Percentiles rank a stretch among this genome's conserved stretches.
Evolutionary conservation across 64 coral and sea anemone species (phyloP).

Genomic region (Stichodactyla mertensii): DNA sequence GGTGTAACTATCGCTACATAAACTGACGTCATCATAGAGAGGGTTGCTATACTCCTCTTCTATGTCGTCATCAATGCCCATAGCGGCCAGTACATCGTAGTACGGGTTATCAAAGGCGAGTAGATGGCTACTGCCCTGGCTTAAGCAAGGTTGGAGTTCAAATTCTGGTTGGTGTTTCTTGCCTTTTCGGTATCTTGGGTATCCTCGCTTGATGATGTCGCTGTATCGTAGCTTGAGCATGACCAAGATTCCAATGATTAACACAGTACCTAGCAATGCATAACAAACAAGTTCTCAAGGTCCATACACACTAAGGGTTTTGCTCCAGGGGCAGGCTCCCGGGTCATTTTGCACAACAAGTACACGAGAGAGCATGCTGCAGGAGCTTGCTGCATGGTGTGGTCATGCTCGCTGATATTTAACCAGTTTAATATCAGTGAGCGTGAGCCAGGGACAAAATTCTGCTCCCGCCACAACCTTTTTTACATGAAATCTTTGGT

Average conservation of each 20-base stretch:
- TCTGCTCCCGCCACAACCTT: no score
- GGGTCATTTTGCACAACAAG: no score
- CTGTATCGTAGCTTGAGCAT: not conserved
- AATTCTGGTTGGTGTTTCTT: conserved; percentile 76
- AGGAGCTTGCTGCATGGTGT: no score
- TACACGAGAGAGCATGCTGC: no score
- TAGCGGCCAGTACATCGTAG: conserved; percentile 91
- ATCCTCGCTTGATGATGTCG: not conserved
- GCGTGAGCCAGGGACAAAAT: no score
- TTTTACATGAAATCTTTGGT: no score
- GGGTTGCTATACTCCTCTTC: conserved; percentile 93
- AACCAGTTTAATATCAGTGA: no score
- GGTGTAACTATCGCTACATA: conserved; percentile 76
- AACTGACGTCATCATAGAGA: conserved; percentile 85
- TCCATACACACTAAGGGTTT: no score
- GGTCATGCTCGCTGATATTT: no score
- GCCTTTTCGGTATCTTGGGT: conserved; percentile 35
- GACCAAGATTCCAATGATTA: not conserved
- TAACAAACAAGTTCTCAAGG: not conserved
- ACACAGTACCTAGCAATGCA: not conserved
- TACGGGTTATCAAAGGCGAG: conserved; percentile 97
- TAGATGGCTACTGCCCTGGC: conserved; percentile 66
- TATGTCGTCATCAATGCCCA: conserved; percentile 95
- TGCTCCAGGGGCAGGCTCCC: no score
- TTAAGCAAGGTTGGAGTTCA: conserved; percentile 78